Conservation (phyloP, 2,797 vertebrate genomes). For the Eurystomus glaucurus region DNA sequence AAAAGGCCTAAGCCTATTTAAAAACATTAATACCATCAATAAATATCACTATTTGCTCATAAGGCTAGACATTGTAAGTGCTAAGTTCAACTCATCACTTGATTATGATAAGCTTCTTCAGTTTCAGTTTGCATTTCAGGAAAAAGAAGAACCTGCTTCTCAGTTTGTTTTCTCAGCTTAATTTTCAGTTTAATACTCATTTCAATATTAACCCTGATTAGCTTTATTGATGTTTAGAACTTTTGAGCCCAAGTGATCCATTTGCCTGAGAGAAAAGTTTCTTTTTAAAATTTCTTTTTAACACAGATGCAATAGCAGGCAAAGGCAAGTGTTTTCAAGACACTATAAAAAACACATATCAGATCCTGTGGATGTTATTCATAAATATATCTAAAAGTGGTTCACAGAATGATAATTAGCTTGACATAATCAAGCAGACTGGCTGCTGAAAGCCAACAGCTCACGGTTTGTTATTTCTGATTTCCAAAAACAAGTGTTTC, state of each 20-base stretch:
- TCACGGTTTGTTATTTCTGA: not conserved
- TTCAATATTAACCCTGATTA: slow-evolving; percentile 73
- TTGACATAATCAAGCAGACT: not conserved
- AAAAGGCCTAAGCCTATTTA: slow-evolving; percentile 63
- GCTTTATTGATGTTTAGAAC: slow-evolving; percentile 70
- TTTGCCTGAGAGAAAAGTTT: not conserved
- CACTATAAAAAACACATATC: not conserved
- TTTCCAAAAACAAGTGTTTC: slow-evolving; percentile 1
- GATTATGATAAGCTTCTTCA: slow-evolving; percentile 73
- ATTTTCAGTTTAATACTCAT: slow-evolving; percentile 72
- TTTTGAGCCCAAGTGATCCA: slow-evolving; percentile 18
- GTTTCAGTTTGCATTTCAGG: slow-evolving; percentile 61
- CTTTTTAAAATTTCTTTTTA: not conserved
- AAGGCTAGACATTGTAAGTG: slow-evolving; percentile 69
- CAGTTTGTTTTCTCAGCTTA: slow-evolving; percentile 71
- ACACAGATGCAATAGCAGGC: not conserved
- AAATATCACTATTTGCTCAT: slow-evolving; percentile 75
- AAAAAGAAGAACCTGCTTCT: slow-evolving; percentile 70
- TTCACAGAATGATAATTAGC: not conserved
- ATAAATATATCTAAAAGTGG: not conserved
- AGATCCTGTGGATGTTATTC: not conserved
- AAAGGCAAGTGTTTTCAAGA: not conserved
- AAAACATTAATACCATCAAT: slow-evolving; percentile 76
- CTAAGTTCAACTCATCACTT: slow-evolving; percentile 75
- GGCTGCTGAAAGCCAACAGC: not conserved